Conservation (phyloP, 2,113 vertebrate genomes). For the Daboia siamensis region DNA sequence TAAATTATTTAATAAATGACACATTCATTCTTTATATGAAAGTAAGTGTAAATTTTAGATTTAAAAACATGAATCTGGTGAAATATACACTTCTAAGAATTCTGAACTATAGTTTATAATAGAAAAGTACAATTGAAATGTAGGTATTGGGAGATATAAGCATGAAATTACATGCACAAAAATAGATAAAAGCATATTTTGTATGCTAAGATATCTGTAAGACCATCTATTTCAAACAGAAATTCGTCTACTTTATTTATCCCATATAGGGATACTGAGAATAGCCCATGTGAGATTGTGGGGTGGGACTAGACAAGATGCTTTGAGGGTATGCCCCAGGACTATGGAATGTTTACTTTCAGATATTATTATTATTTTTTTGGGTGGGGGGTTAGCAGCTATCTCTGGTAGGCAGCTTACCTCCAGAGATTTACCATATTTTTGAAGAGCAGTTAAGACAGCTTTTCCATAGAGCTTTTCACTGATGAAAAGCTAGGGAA, state of each 20-base stretch:
- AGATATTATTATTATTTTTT: neutral
- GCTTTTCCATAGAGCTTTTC: neutral
- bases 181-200: neutral
- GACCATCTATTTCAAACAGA: too few relatives aligned
- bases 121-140: neutral
- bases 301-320: neutral
- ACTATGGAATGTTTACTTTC: neutral
- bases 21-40: neutral
- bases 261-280: neutral
- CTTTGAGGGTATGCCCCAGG: neutral
- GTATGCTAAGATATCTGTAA: neutral
- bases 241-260: too few relatives aligned
- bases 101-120: neutral
- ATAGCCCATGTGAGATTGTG: neutral
- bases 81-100: neutral
- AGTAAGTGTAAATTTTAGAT: neutral
- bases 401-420: neutral
- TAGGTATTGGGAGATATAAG: neutral
- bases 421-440: neutral
- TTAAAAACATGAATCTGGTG: neutral
- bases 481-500: neutral
- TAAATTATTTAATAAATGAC: neutral
- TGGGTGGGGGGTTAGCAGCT: neutral
- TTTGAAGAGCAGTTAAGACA: neutral
- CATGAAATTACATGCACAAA: neutral